These are phyloP conservation scores for Ochotona princeps DNA, from an alignment of 2,113 vertebrate species.

Conservation along the genomic window DNA sequence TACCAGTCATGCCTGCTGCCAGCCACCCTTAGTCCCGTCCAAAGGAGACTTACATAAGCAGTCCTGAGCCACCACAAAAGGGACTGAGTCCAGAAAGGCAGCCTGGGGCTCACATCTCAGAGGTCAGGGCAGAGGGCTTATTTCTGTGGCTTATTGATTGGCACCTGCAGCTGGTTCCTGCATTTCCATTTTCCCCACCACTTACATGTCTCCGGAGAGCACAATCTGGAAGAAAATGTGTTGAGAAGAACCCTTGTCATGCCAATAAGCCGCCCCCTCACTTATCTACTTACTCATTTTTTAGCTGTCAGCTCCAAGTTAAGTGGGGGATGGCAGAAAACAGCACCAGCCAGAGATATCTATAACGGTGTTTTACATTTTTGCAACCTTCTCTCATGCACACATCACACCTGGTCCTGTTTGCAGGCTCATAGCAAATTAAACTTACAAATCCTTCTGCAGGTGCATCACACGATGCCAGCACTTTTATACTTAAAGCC, in stretches of 20 bases:
- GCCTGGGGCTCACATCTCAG: neutral
- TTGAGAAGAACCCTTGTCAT: neutral
- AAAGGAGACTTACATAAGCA: neutral
- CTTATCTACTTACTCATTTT: neutral
- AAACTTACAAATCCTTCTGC: neutral
- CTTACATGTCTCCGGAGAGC: neutral
- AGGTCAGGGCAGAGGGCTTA: neutral
- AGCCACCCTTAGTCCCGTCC: neutral
- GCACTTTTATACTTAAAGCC: neutral
- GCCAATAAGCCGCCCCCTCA: neutral
- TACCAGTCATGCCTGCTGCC: neutral
- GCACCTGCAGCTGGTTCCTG: neutral
- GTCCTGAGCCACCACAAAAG: neutral
- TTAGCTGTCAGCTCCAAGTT: neutral
- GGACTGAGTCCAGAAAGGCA: neutral
- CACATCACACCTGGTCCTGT: neutral
- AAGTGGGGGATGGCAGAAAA: neutral
- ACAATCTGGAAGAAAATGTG: neutral
- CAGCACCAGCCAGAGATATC: neutral
- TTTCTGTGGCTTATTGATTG: neutral
- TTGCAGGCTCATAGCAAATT: neutral
- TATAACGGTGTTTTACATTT: neutral
- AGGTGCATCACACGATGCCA: neutral
- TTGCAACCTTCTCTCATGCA: neutral
- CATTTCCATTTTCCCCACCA: neutral